phyloP scores from a whole-genome alignment of 2,888 invertebrate genomes.

The Drosophila paracracens region DNA sequence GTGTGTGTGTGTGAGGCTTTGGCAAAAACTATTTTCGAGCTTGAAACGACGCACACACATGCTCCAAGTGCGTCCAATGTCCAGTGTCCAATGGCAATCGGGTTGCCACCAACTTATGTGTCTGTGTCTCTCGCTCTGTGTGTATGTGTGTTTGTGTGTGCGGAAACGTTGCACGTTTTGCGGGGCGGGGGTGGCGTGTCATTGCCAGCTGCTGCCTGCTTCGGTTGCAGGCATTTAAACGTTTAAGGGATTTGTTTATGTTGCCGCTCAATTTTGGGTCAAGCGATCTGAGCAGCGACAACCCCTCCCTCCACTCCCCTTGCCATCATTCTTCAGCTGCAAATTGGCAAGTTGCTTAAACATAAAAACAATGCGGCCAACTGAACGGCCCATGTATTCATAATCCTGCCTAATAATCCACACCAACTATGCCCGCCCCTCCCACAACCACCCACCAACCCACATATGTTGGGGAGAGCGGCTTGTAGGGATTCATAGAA shows the following conservation, averaged over 20 bases:
- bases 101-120: slow-evolving; percentile 71
- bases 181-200: slow-evolving; percentile 38
- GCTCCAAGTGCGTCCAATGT: slow-evolving; percentile 75
- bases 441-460: not conserved
- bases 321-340: slow-evolving; percentile 24
- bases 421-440: slow-evolving; percentile 42
- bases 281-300: slow-evolving; percentile 36
- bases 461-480: not conserved
- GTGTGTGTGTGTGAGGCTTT: slow-evolving; percentile 14
- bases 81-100: slow-evolving; percentile 61
- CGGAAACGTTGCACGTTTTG: slow-evolving; percentile 39
- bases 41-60: slow-evolving; percentile 77
- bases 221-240: slow-evolving; percentile 73
- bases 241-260: slow-evolving; percentile 79
- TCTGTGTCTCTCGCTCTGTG: slow-evolving; percentile 6
- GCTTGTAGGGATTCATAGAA: slow-evolving; percentile 3
- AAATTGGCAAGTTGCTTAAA: slow-evolving; percentile 73
- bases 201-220: slow-evolving; percentile 65
- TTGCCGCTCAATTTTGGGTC: slow-evolving; percentile 60
- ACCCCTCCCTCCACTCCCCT: not conserved
- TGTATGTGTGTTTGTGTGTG: slow-evolving; percentile 32
- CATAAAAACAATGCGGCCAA: slow-evolving; percentile 75
- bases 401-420: slow-evolving; percentile 76
- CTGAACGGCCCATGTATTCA: slow-evolving; percentile 76
- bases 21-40: slow-evolving; percentile 75